Percentiles rank a stretch among this genome's conserved stretches.
Conservation (phyloP, 2,888 invertebrate genomes). For the Drosophila anceps region DNA sequence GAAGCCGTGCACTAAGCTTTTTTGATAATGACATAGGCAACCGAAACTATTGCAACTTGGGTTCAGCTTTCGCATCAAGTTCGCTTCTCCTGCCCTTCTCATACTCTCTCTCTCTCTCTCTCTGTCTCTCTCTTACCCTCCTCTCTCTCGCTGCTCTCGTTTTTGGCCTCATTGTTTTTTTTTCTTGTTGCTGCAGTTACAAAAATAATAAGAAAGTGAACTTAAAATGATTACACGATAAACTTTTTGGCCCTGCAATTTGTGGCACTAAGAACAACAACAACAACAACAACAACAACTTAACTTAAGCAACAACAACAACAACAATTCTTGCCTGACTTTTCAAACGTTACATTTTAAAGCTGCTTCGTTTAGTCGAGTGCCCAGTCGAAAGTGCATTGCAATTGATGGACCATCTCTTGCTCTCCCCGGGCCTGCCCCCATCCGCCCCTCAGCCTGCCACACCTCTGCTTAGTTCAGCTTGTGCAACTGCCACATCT, state of each 20-base stretch:
- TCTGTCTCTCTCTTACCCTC: not conserved
- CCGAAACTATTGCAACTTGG: constrained; percentile 65
- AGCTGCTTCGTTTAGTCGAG: constrained; percentile 39
- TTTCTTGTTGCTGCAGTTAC: constrained; percentile 43
- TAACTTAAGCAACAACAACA: constrained; percentile 7
- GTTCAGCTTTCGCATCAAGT: constrained; percentile 12
- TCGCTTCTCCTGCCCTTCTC: not conserved
- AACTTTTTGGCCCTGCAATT: constrained; percentile 75
- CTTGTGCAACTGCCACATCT: not conserved
- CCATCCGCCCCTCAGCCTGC: not conserved
- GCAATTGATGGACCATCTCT: constrained; percentile 36
- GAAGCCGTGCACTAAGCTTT: constrained; percentile 62
- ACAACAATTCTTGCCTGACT: constrained; percentile 17
- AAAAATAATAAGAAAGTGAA: constrained; percentile 78
- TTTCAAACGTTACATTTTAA: constrained; percentile 47
- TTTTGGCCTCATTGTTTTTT: constrained; percentile 10
- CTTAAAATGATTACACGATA: constrained; percentile 78
- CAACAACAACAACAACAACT: constrained; percentile 2
- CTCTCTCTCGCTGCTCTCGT: not conserved
- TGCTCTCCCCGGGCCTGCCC: not conserved
- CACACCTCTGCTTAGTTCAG: not conserved
- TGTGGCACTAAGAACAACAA: constrained; percentile 53
- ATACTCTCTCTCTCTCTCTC: not conserved
- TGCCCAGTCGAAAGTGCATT: constrained; percentile 44
- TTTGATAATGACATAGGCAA: constrained; percentile 75